phyloP scores from a whole-genome alignment of 1,140 invertebrate species.

The Onthophagus taurus region DNA sequence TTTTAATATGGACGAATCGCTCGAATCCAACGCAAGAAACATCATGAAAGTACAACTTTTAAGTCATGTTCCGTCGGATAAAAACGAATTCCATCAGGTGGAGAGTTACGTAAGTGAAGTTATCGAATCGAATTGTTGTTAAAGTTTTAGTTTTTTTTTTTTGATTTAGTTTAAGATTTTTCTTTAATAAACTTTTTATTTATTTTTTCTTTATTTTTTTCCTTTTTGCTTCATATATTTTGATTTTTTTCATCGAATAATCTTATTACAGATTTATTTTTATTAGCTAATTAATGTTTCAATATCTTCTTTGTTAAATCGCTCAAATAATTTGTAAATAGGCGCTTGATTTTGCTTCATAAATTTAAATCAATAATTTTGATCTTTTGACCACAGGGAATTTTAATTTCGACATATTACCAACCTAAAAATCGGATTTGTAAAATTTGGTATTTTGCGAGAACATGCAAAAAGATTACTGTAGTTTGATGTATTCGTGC shows the following conservation, averaged over 20 bases:
- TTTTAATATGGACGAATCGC: conserved; percentile 10
- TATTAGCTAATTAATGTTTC: too few relatives aligned
- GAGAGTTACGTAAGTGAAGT: conserved; percentile 7
- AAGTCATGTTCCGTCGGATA: background rate
- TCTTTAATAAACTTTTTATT: conserved; percentile 3
- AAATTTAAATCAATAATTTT: too few relatives aligned
- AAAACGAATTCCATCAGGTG: conserved; percentile 7
- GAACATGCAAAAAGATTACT: too few relatives aligned
- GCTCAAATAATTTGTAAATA: too few relatives aligned
- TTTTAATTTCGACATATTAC: too few relatives aligned
- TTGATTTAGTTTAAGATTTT: background rate
- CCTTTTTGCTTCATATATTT: background rate
- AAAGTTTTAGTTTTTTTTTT: conserved; percentile 1
- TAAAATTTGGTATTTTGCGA: too few relatives aligned
- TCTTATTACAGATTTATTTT: too few relatives aligned
- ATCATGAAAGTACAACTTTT: conserved; percentile 9
- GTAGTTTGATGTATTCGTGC: too few relatives aligned
- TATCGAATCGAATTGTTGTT: background rate
- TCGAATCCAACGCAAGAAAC: conserved; percentile 3
- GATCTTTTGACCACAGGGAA: too few relatives aligned
- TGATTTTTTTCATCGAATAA: background rate
- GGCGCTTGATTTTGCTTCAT: too few relatives aligned
- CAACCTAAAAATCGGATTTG: too few relatives aligned
- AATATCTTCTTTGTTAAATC: too few relatives aligned
- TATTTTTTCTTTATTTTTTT: conserved; percentile 5